phyloP scores from a whole-genome alignment of 2,797 vertebrate species.

The Lepilemur ruficaudatus region DNA sequence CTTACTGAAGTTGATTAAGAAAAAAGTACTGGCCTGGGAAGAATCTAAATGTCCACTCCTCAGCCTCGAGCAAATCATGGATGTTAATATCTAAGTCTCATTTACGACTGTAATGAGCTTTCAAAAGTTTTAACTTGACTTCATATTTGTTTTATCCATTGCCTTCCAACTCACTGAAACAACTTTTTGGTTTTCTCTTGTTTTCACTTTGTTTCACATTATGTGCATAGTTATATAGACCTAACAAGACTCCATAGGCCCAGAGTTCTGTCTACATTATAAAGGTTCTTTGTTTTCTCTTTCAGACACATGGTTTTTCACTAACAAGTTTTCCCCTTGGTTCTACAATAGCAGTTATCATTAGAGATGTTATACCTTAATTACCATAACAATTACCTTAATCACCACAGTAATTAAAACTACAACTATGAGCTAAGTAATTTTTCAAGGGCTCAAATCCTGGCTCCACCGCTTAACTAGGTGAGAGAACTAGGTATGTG shows the following conservation, averaged over 20 bases:
- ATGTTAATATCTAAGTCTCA: not conserved
- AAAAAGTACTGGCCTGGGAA: not conserved
- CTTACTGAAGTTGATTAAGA: not conserved
- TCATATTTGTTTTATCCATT: not conserved
- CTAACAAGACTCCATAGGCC: not conserved
- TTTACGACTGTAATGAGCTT: not conserved
- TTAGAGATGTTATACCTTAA: slow-evolving; percentile 49
- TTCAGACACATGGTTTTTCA: not conserved
- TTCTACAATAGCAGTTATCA: slow-evolving; percentile 48
- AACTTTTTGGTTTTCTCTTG: not conserved
- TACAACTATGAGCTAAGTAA: not conserved
- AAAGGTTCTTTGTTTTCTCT: not conserved
- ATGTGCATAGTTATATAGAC: not conserved
- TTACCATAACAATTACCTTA: slow-evolving; percentile 43
- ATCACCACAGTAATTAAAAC: slow-evolving; percentile 44
- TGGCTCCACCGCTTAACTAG: not conserved
- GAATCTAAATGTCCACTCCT: not conserved
- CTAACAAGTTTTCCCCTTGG: not conserved
- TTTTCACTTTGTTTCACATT: not conserved
- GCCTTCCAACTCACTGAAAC: not conserved
- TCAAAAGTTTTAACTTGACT: not conserved
- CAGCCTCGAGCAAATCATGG: not conserved
- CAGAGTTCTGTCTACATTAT: not conserved
- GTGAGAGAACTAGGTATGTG: not conserved
- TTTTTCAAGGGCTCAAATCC: not conserved